Percentiles rank a stretch among this genome's conserved stretches.
Conservation (phyloP, 2,888 invertebrate species). For the Odontocolon sp. region DNA sequence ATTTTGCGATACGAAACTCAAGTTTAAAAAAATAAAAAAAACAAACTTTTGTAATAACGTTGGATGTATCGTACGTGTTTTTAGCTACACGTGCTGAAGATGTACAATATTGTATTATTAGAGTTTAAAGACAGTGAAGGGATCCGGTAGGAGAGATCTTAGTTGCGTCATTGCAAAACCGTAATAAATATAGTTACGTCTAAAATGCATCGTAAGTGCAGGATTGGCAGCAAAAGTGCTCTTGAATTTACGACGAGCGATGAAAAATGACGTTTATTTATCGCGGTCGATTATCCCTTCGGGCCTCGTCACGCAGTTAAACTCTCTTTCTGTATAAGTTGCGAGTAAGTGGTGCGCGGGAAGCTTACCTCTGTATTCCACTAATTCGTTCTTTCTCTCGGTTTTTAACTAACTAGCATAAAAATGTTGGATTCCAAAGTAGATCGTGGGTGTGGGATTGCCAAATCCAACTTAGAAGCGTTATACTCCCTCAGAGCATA, state of each 20-base stretch:
- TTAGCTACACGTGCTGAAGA: no score
- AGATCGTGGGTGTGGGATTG: slow-evolving; percentile 22
- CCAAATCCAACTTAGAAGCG: no score
- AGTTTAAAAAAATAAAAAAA: no score
- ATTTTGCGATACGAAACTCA: no score
- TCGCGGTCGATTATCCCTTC: slow-evolving; percentile 19
- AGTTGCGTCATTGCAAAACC: not conserved
- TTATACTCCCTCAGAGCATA: no score
- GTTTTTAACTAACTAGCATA: not conserved
- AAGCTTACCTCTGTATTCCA: not conserved
- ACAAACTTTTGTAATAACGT: no score
- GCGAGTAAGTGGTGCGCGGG: not conserved
- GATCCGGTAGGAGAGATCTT: no score
- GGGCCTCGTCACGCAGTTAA: not conserved
- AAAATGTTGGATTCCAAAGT: slow-evolving; percentile 33
- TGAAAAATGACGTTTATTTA: slow-evolving; percentile 26
- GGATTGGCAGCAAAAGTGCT: slow-evolving; percentile 20
- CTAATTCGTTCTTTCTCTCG: not conserved
- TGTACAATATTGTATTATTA: no score
- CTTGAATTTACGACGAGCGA: slow-evolving; percentile 20
- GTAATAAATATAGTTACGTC: not conserved
- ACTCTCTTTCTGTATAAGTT: slow-evolving; percentile 5
- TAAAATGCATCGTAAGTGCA: not conserved
- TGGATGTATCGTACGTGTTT: no score
- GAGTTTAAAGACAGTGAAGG: no score